Base-by-base conservation (phyloP, 2,888 invertebrate genomes). In the Euclidia mi region DNA sequence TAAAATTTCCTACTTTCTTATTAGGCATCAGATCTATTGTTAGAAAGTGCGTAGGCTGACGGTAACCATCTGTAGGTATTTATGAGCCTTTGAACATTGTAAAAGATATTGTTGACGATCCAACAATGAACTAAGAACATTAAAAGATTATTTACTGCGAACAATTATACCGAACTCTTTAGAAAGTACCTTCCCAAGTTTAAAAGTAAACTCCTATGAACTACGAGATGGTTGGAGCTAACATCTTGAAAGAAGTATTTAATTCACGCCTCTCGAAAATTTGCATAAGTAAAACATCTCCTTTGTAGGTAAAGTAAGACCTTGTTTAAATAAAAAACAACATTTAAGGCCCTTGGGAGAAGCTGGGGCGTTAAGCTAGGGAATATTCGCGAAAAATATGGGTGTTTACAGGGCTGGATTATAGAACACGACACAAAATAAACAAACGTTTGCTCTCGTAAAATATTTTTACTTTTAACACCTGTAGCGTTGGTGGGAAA, bases 331-430 rank as follows among this genome's bases (percentile, higher is more conserved):
- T 60, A 53, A 66, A 64, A 59, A 63, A 57, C 37, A 57, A 55
- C 52, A 37, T 63, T n/a, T 42, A 56, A 52, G 38, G 41, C 49
- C 45, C 56, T 61, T 56, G 50, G 57, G 56, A 63, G 51, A 50
- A 38, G 43, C 53, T 48, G 52, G 40, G 20, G 49, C 46, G 52
- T 43, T 56, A 64, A 56, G 60, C 47, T 59, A 28, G 31, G 41
- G 43, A 58, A 64, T 62, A 60, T 66, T 64, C 42, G 29, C 49
- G 47, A 64, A 62, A 75, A 75, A 65, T 71, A 69, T 65, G 44
- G 51, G 42, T 58, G 67, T 67, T 70, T 60, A 58, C 72, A 68
- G 72, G 65, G 55, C n/a, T 51, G 68, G 59, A 60, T 68, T 68
- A 65, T 42, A 56, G 47, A 38, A 53, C 49, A 14, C 50, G 51